These are phyloP conservation scores for Petrolisthes manimaculis DNA, from an alignment of 2,888 invertebrate genomes.

Conservation along the genomic window DNA sequence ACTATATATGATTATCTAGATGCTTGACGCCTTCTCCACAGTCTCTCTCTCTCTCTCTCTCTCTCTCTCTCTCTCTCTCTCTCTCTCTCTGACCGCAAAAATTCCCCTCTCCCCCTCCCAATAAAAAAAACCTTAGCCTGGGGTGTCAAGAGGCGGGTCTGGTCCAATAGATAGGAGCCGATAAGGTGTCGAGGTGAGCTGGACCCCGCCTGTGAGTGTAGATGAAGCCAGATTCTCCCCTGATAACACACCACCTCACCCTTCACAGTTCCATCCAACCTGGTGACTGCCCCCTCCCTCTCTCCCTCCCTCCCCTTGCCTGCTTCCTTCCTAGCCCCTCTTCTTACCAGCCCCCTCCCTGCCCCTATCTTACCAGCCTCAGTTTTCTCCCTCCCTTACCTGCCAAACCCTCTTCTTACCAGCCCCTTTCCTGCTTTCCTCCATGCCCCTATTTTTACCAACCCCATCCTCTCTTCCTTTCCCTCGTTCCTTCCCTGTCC, in stretches of 20 bases:
- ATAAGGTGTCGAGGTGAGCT: neutral
- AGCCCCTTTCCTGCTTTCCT: neutral
- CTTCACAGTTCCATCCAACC: too few relatives aligned
- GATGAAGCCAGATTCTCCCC: slow-evolving; percentile 17
- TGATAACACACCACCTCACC: too few relatives aligned
- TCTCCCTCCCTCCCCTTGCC: neutral
- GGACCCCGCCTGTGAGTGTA: slow-evolving; percentile 30
- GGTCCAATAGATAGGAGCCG: neutral
- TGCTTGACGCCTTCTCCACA: too few relatives aligned
- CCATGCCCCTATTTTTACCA: neutral
- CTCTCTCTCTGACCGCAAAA: neutral
- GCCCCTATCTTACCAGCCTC: neutral
- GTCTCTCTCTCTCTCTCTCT: neutral
- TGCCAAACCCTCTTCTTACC: too few relatives aligned
- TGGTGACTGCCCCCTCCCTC: too few relatives aligned
- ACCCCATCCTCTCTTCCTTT: neutral
- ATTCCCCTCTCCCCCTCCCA: neutral
- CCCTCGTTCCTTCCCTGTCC: slow-evolving; percentile 15
- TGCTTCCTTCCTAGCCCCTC: neutral
- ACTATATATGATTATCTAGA: too few relatives aligned
- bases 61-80: neutral
- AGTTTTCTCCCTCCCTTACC: neutral
- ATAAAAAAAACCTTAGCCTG: neutral
- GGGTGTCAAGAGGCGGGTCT: neutral
- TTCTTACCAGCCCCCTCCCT: neutral